Conservation (phyloP, 2,797 vertebrate genomes). For the Halcyon badia region DNA sequence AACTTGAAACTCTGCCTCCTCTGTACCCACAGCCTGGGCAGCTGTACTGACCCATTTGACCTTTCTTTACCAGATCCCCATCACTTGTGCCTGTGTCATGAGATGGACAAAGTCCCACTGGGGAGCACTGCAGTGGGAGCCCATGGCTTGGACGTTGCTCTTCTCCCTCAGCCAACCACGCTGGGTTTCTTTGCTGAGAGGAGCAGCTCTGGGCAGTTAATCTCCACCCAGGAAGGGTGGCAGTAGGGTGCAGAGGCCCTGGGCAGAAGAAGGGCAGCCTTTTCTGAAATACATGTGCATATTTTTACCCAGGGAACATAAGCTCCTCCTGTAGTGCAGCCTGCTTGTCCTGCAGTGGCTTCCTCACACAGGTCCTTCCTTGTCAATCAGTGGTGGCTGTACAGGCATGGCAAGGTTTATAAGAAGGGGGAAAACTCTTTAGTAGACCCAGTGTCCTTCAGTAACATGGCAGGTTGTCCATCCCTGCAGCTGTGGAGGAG, state of each 20-base stretch:
- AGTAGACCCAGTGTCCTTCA: neutral
- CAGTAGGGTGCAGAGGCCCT: neutral
- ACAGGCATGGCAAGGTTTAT: neutral
- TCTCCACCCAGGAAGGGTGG: neutral
- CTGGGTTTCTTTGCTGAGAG: neutral
- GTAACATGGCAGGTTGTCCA: fast-evolving
- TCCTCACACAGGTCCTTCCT: neutral
- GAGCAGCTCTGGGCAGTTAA: neutral
- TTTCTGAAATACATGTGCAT: neutral
- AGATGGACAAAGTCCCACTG: neutral
- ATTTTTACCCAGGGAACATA: neutral
- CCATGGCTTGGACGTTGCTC: neutral
- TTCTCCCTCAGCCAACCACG: fast-evolving
- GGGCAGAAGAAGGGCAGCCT: neutral
- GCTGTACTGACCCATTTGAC: neutral
- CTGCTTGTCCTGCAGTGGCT: neutral
- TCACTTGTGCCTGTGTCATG: neutral
- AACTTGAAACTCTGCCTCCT: neutral
- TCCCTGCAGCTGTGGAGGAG: neutral
- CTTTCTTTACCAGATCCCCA: neutral
- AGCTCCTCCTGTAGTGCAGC: neutral
- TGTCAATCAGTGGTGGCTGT: neutral
- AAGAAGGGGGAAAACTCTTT: neutral
- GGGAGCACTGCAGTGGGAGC: neutral
- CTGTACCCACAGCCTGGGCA: neutral